phyloP scores from a whole-genome alignment of 2,888 invertebrate species.

The Azorinus chamasolen region DNA sequence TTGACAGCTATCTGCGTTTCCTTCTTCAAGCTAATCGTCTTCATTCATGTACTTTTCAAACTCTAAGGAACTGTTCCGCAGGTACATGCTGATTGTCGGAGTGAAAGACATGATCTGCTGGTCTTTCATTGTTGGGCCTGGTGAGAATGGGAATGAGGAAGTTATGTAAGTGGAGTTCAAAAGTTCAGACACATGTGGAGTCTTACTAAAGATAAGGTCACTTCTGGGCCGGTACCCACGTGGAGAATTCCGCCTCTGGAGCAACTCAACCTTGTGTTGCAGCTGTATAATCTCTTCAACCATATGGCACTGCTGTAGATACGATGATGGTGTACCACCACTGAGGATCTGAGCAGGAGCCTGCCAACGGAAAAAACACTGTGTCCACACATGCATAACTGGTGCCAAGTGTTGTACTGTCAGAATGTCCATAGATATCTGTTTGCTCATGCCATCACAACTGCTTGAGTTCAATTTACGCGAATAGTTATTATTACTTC shows the following conservation, averaged over 20 bases:
- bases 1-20: too few relatives aligned
- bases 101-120: slow-evolving; percentile 70
- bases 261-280: slow-evolving; percentile 74
- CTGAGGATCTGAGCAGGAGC: slow-evolving; percentile 92
- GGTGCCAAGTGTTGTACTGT: slow-evolving; percentile 65
- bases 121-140: slow-evolving; percentile 66
- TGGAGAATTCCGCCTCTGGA: slow-evolving; percentile 56
- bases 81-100: slow-evolving; percentile 71
- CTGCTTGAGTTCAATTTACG: slow-evolving; percentile 43
- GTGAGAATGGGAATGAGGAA: slow-evolving; percentile 81
- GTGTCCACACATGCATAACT: slow-evolving; percentile 91
- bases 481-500: slow-evolving; percentile 24
- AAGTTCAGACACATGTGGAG: slow-evolving; percentile 64
- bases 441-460: slow-evolving; percentile 37
- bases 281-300: slow-evolving; percentile 86
- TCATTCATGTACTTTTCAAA: slow-evolving; percentile 70
- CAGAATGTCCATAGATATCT: slow-evolving; percentile 49
- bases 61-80: slow-evolving; percentile 76
- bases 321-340: slow-evolving; percentile 88
- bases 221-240: slow-evolving; percentile 69
- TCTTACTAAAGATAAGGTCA: slow-evolving; percentile 77
- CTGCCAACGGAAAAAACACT: slow-evolving; percentile 96
- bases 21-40: slow-evolving; percentile 26
- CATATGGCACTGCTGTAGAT: slow-evolving; percentile 85
- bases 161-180: slow-evolving; percentile 74